Evolutionary conservation across 1,140 invertebrate species (phyloP).

Genomic region (Chrysomallon squamiferum): DNA sequence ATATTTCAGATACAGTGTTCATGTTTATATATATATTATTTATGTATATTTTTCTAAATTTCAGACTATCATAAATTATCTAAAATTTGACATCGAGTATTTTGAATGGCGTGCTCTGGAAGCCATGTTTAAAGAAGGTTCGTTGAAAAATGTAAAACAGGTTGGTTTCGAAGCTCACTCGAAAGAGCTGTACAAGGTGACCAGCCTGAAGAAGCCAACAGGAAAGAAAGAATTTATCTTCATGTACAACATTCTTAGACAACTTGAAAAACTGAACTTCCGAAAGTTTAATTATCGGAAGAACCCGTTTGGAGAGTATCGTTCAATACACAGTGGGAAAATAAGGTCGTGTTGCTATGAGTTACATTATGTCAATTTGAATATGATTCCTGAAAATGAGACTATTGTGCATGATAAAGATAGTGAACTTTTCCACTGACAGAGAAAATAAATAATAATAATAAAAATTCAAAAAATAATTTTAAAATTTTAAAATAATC

Average conservation of each 20-base stretch:
- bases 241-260: constrained; percentile 34
- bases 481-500: neutral
- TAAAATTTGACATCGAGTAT: constrained; percentile 48
- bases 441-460: too few relatives aligned
- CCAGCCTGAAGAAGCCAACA: constrained; percentile 18
- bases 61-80: constrained; percentile 35
- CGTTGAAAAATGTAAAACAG: constrained; percentile 40
- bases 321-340: constrained; percentile 19
- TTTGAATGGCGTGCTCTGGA: constrained; percentile 37
- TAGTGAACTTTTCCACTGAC: constrained; percentile 23
- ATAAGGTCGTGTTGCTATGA: constrained; percentile 41
- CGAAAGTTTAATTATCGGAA: constrained; percentile 40
- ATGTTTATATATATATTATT: neutral
- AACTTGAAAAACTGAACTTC: constrained; percentile 33
- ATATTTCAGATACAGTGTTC: neutral
- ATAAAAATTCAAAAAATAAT: neutral
- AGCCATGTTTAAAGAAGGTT: constrained; percentile 23
- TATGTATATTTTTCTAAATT: constrained; percentile 12
- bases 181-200: constrained; percentile 24
- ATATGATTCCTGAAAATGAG: constrained; percentile 32
- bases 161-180: constrained; percentile 44
- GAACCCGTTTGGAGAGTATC: constrained; percentile 44
- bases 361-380: constrained; percentile 42
- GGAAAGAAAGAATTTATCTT: constrained; percentile 28
- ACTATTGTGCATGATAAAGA: constrained; percentile 24